Base-by-base conservation (phyloP, 1,140 invertebrate genomes). In the Linepithema humile region DNA sequence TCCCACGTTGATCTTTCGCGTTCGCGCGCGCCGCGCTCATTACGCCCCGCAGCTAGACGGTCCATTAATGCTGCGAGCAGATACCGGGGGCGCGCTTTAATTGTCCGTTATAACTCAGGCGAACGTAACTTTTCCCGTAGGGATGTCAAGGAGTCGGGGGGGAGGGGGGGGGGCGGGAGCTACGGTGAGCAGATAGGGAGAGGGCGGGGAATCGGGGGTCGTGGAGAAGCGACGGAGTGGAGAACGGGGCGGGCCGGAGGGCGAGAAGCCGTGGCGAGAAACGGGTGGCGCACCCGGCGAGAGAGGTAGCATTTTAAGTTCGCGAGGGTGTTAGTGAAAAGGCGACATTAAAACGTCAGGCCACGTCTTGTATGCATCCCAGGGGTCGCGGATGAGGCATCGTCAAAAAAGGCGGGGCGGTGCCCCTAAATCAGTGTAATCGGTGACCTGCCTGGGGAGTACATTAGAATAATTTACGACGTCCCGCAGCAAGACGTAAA, bases 391-490 rank as follows among this genome's bases (percentile, higher is more conserved):
- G 87, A 90, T 90, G 90, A 90, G 83, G 89, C 77, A 90, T 90
- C 87, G 90, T 90, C 85, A 83, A 90, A 59, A 89, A 89, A 90
- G 89, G 75, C 82, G 65, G 87, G 88, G 83, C 85, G 88, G 75
- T 84, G 86, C 85, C 89, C 90, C 83, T 90, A 90, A 90, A 90
- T 90, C 90, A 90, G 90, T 90, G 90, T 90, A 90, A 90, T 89
- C 88, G 88, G 85, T 87, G 88, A 89, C 88, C 88, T 86, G 86
- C 85, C 82, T 59, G 75, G 89, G 88, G 88, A 90, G 86, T 89
- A 90, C 88, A 90, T 90, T 90, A 90, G 88, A 88, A 86, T 90
- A 90, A 90, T 89, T 90, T 90, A 90, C 60, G 50, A 78, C 64
- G 70, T 84, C 75, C 69, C 60, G 69, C 60, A 80, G 75, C 69